phyloP scores from a whole-genome alignment of 2,797 vertebrate genomes.

The Schizothorax lantsangensis region DNA sequence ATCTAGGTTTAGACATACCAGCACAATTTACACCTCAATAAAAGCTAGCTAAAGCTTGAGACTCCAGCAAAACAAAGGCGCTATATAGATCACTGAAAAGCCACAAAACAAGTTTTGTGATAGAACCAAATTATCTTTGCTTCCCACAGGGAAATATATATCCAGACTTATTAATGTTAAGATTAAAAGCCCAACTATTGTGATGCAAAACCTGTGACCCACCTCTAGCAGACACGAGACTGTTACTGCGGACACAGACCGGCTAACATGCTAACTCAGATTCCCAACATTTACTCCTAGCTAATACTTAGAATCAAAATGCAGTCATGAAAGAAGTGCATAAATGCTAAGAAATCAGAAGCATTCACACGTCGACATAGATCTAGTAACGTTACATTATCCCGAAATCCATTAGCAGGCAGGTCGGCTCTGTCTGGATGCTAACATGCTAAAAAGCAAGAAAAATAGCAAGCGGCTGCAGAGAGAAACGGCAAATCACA shows the following conservation, averaged over 20 bases:
- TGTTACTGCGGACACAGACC: constrained; percentile 22
- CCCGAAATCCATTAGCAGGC: neutral
- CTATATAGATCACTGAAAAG: neutral
- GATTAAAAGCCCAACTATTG: neutral
- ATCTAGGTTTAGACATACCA: neutral
- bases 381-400: neutral
- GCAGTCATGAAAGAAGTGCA: neutral
- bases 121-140: neutral
- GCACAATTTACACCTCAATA: neutral
- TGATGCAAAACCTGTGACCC: neutral
- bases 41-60: neutral
- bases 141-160: neutral
- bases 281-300: neutral
- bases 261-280: constrained; percentile 37
- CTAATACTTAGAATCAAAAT: neutral
- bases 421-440: constrained; percentile 20
- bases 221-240: neutral
- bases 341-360: neutral
- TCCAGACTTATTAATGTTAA: neutral
- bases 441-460: constrained; percentile 44
- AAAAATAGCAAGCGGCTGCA: neutral
- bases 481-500: neutral
- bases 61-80: neutral
- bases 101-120: neutral
- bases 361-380: too few species aligned